These are phyloP conservation scores for Dolichallabes microphthalmus DNA, from an alignment of 2,113 vertebrate species.

Conservation along the genomic window DNA sequence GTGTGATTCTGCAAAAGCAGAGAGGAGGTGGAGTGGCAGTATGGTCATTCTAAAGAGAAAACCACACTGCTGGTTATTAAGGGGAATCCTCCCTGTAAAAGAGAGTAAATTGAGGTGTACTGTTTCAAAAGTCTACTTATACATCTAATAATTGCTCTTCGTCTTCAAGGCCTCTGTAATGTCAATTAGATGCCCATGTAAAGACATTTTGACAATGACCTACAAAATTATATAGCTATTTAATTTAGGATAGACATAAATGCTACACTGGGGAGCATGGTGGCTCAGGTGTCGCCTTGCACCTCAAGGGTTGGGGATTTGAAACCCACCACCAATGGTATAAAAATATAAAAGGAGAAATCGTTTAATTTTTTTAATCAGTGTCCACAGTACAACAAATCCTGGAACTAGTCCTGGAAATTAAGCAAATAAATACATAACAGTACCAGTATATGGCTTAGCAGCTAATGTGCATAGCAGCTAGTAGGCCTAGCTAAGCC, in stretches of 20 bases:
- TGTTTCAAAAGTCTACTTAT: background rate
- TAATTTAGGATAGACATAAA: background rate
- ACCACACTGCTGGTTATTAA: background rate
- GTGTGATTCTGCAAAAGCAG: background rate
- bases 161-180: background rate
- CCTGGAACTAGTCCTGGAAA: background rate
- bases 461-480: no score
- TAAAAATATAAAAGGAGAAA: background rate
- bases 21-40: conserved; percentile 3
- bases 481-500: no score
- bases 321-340: background rate
- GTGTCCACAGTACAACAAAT: background rate
- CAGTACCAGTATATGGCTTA: no score
- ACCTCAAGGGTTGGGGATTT: no score
- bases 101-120: background rate
- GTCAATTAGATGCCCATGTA: background rate
- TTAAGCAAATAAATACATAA: background rate
- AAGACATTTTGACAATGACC: background rate
- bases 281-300: no score
- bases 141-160: background rate
- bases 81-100: background rate
- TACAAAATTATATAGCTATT: background rate
- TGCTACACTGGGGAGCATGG: background rate
- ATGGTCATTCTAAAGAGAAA: conserved; percentile 12
- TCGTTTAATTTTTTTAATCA: background rate